Evolutionary conservation across 2,888 invertebrate species (phyloP).

Genomic region (Brenthis daphne): DNA sequence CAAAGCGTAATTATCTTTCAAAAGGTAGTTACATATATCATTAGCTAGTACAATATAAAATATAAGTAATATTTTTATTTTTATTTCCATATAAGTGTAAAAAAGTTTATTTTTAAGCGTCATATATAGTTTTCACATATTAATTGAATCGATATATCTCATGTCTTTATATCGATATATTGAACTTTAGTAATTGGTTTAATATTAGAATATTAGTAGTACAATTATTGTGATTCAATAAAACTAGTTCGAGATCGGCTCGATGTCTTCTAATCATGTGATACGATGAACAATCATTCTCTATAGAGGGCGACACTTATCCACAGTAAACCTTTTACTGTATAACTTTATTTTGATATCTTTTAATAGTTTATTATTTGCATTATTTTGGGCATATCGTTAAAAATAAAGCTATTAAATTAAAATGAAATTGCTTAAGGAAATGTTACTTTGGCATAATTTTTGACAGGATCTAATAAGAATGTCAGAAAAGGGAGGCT

Average conservation of each 20-base stretch:
- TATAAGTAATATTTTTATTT: too few relatives aligned
- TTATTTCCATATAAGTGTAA: too few relatives aligned
- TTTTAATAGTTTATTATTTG: not conserved
- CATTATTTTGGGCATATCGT: too few relatives aligned
- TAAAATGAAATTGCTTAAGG: not conserved
- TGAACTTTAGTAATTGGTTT: not conserved
- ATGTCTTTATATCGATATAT: not conserved
- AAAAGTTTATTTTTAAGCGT: too few relatives aligned
- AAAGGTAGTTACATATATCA: too few relatives aligned
- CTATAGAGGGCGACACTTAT: slow-evolving; percentile 22
- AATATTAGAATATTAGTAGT: not conserved
- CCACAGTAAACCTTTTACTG: not conserved
- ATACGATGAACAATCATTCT: not conserved
- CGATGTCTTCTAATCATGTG: slow-evolving; percentile 21
- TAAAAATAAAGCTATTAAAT: not conserved
- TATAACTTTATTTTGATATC: not conserved
- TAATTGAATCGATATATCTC: not conserved
- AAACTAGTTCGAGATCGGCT: not conserved
- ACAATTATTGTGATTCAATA: not conserved
- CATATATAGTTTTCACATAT: too few relatives aligned
- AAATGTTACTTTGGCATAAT: not conserved
- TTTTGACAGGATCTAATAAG: not conserved
- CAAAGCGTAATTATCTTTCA: too few relatives aligned
- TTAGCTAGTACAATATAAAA: too few relatives aligned
- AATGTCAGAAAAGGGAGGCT: slow-evolving; percentile 28